A percentile compares a stretch with the other conserved stretches of the same genome.
phyloP scores from a whole-genome alignment of 2,113 vertebrate genomes.

The Ardeotis arabs region DNA sequence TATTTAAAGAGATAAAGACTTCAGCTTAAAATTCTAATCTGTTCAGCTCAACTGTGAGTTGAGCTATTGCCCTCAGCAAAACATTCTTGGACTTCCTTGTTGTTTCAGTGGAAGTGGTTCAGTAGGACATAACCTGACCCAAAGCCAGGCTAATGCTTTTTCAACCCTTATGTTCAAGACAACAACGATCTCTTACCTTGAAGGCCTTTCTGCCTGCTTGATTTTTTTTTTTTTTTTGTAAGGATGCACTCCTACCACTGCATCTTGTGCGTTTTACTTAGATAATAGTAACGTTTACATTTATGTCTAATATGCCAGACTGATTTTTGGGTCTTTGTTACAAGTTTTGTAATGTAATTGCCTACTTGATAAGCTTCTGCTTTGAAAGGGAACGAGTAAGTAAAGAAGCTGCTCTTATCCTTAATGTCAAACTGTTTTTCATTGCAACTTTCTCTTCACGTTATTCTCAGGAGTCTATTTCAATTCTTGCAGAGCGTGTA shows the following conservation, averaged over 20 bases:
- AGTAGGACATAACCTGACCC: not conserved
- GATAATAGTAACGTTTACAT: not conserved
- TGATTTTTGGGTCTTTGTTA: not conserved
- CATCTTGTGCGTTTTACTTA: not conserved
- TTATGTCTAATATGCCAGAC: not conserved
- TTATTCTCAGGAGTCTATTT: not conserved
- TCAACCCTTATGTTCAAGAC: not conserved
- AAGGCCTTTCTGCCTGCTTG: not conserved
- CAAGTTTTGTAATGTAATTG: not conserved
- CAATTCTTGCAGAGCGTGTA: not conserved
- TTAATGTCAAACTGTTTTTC: not conserved
- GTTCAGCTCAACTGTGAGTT: not conserved
- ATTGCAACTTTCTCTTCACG: not conserved
- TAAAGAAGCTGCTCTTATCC: not conserved
- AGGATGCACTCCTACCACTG: not conserved
- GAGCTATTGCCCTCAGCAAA: not conserved
- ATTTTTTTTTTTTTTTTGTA: not conserved
- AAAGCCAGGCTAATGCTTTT: not conserved
- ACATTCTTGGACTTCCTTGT: not conserved
- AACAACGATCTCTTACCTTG: not conserved
- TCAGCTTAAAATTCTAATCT: constrained; percentile 36
- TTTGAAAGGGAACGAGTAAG: not conserved
- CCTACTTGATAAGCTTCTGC: not conserved
- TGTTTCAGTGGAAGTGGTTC: constrained; percentile 18
- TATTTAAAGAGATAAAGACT: not conserved